A percentile compares a stretch with the other conserved stretches of the same genome.
Evolutionary conservation across 2,888 invertebrate species (phyloP).

Genomic region (Gastracanthus pulcherrimus): DNA sequence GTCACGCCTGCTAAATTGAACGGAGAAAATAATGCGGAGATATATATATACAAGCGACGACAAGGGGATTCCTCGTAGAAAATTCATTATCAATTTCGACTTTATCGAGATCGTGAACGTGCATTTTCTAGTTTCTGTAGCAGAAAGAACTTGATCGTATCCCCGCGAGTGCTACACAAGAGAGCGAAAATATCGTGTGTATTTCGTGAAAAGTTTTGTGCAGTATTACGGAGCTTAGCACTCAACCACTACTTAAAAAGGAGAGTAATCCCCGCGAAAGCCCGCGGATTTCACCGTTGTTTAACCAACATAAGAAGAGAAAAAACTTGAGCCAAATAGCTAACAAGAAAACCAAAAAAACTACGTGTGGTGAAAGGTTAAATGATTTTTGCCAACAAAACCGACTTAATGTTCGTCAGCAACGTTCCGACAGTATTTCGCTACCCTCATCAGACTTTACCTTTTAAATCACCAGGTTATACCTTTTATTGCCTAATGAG

Average conservation of each 20-base stretch:
- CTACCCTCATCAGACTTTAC: too few species aligned
- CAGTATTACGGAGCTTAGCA: constrained; percentile 5
- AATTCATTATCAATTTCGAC: constrained; percentile 31
- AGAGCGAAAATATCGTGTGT: constrained; percentile 1
- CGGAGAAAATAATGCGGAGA: background rate
- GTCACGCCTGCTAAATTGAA: constrained; percentile 19
- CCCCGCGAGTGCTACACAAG: constrained; percentile 4
- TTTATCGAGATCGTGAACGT: constrained; percentile 23
- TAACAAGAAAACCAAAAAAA: background rate
- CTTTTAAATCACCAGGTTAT: too few species aligned
- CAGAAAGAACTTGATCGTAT: background rate
- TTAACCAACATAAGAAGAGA: background rate
- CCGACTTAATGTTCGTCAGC: too few species aligned
- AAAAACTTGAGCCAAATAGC: background rate
- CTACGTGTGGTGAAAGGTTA: background rate
- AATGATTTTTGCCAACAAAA: too few species aligned
- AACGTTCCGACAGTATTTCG: background rate
- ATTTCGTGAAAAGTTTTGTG: constrained; percentile 5
- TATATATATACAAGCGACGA: background rate
- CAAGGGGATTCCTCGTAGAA: constrained; percentile 1
- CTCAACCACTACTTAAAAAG: constrained; percentile 19
- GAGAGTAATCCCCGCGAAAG: background rate
- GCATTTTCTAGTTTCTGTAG: constrained; percentile 28
- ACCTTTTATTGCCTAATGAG: too few species aligned
- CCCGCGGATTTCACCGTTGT: background rate